Base-by-base conservation (phyloP, 2,797 vertebrate species). In the Ptychobarbus kaznakovi region DNA sequence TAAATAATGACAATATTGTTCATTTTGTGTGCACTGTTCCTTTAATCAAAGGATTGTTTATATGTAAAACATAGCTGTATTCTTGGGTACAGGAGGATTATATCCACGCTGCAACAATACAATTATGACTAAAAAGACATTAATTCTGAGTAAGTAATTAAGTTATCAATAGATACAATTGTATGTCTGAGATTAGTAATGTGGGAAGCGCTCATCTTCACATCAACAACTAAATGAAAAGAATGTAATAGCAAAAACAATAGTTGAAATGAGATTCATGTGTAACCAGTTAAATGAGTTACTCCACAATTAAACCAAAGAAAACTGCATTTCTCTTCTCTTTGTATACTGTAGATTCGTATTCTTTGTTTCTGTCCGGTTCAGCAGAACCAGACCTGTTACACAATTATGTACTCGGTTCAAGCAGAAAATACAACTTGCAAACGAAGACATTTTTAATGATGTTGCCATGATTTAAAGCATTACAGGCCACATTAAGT, bases 391-490 rank as follows among this genome's bases (percentile, higher is more conserved):
- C 40, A n/a, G 53, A 51, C 81, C 61, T 56, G 74, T 74, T 66
- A 49, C 25, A 65, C 61, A 65, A 32, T 63, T 6, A 85, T 32
- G 72, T 66, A 28, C 69, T 70, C 56, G 3, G 56, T 51, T 87
- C 69, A 80, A 75, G 53, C 49, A 73, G 38, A 80, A 79, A 53
- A 63, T 20, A 16, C 32, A 58, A 58, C 61, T 32, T 75, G 49
- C 44, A 46, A 87, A 78, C 51, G 22, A 86, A 86, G 32, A 95
- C 95, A 89, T 89, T 87, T 86, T 88, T 82, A 49, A 81, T 85
- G 86, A 87, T 77, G 75, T 38, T 84, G 40, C 49, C 72, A 66
- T 89, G 86, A 91, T 90, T 84, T 82, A 69, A 69, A 86, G 74
- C 85, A 88, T 80, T 76, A 83, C 87, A 63, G 32, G 85, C 20